Evolutionary conservation across 1,140 invertebrate genomes (phyloP).

Genomic region (Oryzaephilus surinamensis): DNA sequence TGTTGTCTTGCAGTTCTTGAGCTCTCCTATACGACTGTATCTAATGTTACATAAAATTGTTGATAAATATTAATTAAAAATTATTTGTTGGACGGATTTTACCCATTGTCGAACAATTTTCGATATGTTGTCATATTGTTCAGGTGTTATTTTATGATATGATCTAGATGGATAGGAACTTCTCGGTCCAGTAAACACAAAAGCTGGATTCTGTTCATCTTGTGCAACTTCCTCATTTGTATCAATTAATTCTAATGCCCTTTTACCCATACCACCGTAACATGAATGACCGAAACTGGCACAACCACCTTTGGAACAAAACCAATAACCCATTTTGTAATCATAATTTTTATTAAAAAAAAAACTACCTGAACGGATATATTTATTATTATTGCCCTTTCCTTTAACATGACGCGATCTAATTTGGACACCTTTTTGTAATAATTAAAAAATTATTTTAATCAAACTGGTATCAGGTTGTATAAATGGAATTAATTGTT

Average conservation of each 20-base stretch:
- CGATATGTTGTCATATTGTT: slow-evolving; percentile 17
- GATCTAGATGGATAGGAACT: slow-evolving; percentile 6
- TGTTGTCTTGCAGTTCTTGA: slow-evolving; percentile 7
- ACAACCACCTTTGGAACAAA: slow-evolving; percentile 29
- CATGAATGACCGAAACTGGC: slow-evolving; percentile 29
- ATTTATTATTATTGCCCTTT: no score
- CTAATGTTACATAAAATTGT: slow-evolving; percentile 10
- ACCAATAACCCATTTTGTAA: no score
- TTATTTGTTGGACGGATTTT: slow-evolving; percentile 4
- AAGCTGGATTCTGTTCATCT: slow-evolving; percentile 12
- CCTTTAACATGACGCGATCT: no score
- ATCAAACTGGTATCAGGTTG: no score
- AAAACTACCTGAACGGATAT: no score
- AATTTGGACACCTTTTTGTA: no score
- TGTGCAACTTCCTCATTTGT: slow-evolving; percentile 18
- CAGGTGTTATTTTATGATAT: slow-evolving; percentile 6
- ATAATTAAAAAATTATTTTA: no score
- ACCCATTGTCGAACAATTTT: slow-evolving; percentile 21
- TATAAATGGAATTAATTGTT: no score
- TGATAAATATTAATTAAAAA: slow-evolving; percentile 4
- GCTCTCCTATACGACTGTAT: slow-evolving; percentile 10
- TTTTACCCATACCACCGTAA: slow-evolving; percentile 30
- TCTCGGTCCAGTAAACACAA: slow-evolving; percentile 16
- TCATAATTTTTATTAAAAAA: no score
- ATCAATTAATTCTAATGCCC: slow-evolving; percentile 10